Percentiles rank a stretch among this genome's conserved stretches.
These are phyloP conservation scores for Synanceia verrucosa DNA, from an alignment of 2,797 vertebrate species.

Conservation along the genomic window DNA sequence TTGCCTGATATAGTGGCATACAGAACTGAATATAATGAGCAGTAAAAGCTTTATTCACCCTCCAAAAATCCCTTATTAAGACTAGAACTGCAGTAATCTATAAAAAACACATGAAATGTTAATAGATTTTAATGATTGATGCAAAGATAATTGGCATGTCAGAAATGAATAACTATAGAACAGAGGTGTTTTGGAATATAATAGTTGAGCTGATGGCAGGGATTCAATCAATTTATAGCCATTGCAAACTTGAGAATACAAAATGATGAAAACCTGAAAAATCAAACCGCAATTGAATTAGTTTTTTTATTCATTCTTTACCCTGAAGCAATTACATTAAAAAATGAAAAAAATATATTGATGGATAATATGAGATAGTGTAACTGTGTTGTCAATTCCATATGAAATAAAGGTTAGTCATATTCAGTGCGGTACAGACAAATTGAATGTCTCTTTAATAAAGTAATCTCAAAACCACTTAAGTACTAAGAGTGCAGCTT, in stretches of 20 bases:
- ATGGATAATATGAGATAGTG: slow-evolving; percentile 39
- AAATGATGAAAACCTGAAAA: slow-evolving; percentile 66
- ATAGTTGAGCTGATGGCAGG: slow-evolving; percentile 58
- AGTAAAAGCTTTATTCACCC: slow-evolving; percentile 58
- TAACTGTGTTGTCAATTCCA: slow-evolving; percentile 51
- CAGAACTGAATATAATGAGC: slow-evolving; percentile 63
- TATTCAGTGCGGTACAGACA: slow-evolving; percentile 22
- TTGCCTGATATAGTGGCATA: slow-evolving; percentile 52
- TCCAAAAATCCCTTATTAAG: slow-evolving; percentile 48
- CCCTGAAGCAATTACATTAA: slow-evolving; percentile 60
- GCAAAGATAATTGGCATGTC: slow-evolving; percentile 77
- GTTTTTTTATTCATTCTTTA: slow-evolving; percentile 49
- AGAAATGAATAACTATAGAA: slow-evolving; percentile 69
- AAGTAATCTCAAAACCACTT: slow-evolving; percentile 10
- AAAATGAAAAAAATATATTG: slow-evolving; percentile 52
- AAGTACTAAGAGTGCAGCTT: neutral
- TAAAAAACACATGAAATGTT: slow-evolving; percentile 74
- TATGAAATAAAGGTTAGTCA: slow-evolving; percentile 33
- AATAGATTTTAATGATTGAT: slow-evolving; percentile 80
- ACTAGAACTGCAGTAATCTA: slow-evolving; percentile 57
- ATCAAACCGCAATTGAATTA: slow-evolving; percentile 50
- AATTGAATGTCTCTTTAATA: slow-evolving; percentile 14
- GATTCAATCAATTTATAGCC: slow-evolving; percentile 65
- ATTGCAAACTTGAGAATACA: slow-evolving; percentile 59
- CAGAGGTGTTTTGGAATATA: slow-evolving; percentile 64